Conservation (phyloP, 1,140 invertebrate genomes). For the Galleria mellonella region DNA sequence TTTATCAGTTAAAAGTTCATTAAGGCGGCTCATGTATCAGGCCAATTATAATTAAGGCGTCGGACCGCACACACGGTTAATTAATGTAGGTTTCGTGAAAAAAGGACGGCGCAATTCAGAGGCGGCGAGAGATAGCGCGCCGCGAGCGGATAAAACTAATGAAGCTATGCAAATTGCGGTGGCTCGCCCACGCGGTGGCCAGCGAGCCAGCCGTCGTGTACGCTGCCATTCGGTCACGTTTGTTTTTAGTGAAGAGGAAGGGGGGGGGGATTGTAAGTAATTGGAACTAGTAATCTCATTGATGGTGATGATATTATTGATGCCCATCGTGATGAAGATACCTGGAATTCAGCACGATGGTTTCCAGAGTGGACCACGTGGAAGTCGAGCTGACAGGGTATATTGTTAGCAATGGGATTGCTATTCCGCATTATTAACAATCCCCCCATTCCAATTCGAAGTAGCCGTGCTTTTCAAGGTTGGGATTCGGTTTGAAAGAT, state of each 20-base stretch:
- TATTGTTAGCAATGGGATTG: too few relatives aligned
- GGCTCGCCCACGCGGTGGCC: background rate
- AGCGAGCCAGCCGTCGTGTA: conserved; percentile 3
- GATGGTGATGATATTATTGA: too few relatives aligned
- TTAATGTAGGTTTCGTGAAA: conserved; percentile 25
- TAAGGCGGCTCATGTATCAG: conserved; percentile 16
- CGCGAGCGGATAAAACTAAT: conserved; percentile 17
- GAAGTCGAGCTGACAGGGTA: too few relatives aligned
- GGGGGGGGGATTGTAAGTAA: too few relatives aligned
- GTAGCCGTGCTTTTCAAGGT: too few relatives aligned
- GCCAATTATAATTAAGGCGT: conserved; percentile 37
- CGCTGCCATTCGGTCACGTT: background rate
- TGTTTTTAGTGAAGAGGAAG: background rate
- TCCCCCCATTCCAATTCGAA: too few relatives aligned
- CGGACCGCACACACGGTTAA: conserved; percentile 44
- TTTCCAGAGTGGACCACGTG: too few relatives aligned
- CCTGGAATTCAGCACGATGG: too few relatives aligned
- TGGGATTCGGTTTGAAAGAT: too few relatives aligned
- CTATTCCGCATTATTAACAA: too few relatives aligned
- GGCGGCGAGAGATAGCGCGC: conserved; percentile 11
- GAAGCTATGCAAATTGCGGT: conserved; percentile 42
- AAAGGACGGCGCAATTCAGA: conserved; percentile 19
- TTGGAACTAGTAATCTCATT: too few relatives aligned
- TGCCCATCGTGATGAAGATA: too few relatives aligned
- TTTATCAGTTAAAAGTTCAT: conserved; percentile 1